Evolutionary conservation across 2,888 invertebrate species (phyloP), one percentile per base, ranked within the genome.

Genomic region (Abrostola tripartita): DNA sequence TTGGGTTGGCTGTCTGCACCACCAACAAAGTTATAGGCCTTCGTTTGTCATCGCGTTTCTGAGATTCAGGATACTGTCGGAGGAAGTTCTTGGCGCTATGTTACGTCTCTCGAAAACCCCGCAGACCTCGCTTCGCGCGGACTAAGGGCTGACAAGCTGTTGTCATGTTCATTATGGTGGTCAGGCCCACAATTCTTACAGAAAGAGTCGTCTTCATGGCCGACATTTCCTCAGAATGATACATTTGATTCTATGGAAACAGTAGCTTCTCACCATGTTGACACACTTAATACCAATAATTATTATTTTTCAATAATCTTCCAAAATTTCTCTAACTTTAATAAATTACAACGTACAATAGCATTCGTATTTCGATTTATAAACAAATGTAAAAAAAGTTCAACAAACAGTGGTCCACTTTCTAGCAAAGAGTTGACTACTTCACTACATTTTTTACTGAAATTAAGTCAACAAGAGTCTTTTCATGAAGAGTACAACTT

Each of bases 1-100:
- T n/a, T n/a, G n/a, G 64, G 75, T 12, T 78, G 77, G 74, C 44
- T 78, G 2, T 24, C 44, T 8, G 52, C 68, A 4, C 41, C 68
- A 7, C 40, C 67, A 14, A 40, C 12, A 7, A 42, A 52, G 8
- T 44, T 68, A 11, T 69, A 74, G 42, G 55, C 68, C 0, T 75
- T 65, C 42, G 71, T 71, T n/a, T 52, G 52, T 1, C 51, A 72
- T 66, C 37, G 69, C 5, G 56, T 70, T 5, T 42, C 38, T 44
- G 68, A 74, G 38, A 65, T 65, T 5, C 53, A 55, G 14, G 65
- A 65, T 44, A 42, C 52, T 41, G 9, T 41, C 4, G 47, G 12
- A 5, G 58, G 12, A 6, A 35, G n/a, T 11, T 10, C 55, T 24
- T 66, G 61, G 54, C 35, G 49, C 5, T 57, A 65, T n/a, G 61